Conservation (phyloP, 2,797 vertebrate species). For the Coendou prehensilis region DNA sequence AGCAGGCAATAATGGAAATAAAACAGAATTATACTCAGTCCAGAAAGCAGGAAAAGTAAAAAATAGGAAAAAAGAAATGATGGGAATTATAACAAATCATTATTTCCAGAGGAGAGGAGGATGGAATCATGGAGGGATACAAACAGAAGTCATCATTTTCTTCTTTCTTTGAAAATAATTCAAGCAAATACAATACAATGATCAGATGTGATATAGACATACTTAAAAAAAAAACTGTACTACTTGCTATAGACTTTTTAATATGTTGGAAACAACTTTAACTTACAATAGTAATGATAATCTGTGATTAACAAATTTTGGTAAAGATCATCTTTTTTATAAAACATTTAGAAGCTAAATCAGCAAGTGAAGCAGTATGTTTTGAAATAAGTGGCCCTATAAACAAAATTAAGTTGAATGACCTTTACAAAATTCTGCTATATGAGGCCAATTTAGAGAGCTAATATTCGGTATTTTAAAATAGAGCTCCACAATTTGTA, state of each 20-base stretch:
- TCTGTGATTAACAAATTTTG: neutral
- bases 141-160: neutral
- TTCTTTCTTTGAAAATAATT: neutral
- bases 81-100: neutral
- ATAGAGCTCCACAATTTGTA: neutral
- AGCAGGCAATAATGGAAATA: neutral
- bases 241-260: neutral
- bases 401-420: conserved; percentile 63
- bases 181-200: neutral
- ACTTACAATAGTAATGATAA: conserved; percentile 49
- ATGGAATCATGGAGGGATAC: neutral
- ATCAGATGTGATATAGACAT: neutral
- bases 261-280: conserved; percentile 24
- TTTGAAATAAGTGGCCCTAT: conserved; percentile 20
- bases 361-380: neutral
- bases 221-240: too few species aligned
- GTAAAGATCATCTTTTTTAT: neutral
- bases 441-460: conserved; percentile 38
- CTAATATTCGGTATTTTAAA: conserved; percentile 65
- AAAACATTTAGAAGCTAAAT: conserved; percentile 25
- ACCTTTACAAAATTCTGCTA: conserved; percentile 67
- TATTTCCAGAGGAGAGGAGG: neutral
- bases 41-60: neutral
- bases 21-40: neutral
- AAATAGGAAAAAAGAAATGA: neutral